Conservation (phyloP, 2,797 vertebrate species). For the Periophthalmus magnuspinnatus region DNA sequence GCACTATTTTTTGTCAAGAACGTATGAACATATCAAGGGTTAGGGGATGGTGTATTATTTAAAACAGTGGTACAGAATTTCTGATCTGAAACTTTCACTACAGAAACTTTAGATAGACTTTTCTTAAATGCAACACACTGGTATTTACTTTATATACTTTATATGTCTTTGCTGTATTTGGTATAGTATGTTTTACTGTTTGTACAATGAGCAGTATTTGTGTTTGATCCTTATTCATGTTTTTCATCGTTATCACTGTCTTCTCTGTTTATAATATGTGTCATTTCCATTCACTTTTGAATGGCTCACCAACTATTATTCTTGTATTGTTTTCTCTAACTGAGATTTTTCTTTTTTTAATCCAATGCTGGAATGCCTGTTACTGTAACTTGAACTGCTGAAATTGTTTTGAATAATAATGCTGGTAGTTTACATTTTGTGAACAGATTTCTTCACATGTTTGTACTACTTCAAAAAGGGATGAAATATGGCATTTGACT, state of each 20-base stretch:
- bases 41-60: not conserved
- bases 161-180: not conserved
- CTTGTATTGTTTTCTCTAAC: constrained; percentile 29
- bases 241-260: not conserved
- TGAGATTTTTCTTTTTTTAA: not conserved
- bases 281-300: not conserved
- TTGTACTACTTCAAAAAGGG: constrained; percentile 1
- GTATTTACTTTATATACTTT: not conserved
- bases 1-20: not conserved
- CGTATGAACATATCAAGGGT: constrained; percentile 46
- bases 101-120: not conserved
- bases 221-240: not conserved
- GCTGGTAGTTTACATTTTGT: constrained; percentile 9
- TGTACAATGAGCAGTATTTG: not conserved
- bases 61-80: no score
- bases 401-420: constrained; percentile 17
- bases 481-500: not conserved
- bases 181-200: not conserved
- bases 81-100: not conserved
- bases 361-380: constrained; percentile 73
- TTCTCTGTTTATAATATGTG: not conserved
- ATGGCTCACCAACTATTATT: not conserved
- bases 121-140: not conserved
- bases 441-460: not conserved
- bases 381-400: constrained; percentile 63